A percentile compares a stretch with the other conserved stretches of the same genome.
Conservation (phyloP, 2,888 invertebrate species). For the Bugulina stolonifera region DNA sequence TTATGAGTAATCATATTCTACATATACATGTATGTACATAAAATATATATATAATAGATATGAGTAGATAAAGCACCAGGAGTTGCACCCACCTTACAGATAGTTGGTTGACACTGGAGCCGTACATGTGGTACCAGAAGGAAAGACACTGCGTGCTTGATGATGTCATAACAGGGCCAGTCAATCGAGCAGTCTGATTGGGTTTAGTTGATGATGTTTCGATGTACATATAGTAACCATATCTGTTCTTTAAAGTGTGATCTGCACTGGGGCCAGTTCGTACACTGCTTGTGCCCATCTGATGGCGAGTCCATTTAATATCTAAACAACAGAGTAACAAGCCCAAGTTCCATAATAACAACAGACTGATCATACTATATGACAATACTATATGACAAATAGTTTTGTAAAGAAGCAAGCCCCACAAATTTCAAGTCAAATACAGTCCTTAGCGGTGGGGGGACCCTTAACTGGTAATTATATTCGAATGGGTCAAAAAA, state of each 20-base stretch:
- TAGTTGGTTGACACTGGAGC: slow-evolving; percentile 26
- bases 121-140: slow-evolving; percentile 35
- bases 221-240: slow-evolving; percentile 31
- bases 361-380: no score
- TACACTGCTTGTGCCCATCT: slow-evolving; percentile 37
- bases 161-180: slow-evolving; percentile 32
- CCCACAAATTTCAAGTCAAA: no score
- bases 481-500: no score
- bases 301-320: slow-evolving; percentile 37
- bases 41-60: no score
- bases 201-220: slow-evolving; percentile 26
- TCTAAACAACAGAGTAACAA: slow-evolving; percentile 31
- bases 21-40: no score
- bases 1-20: no score
- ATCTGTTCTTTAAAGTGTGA: slow-evolving; percentile 35
- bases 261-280: slow-evolving; percentile 40
- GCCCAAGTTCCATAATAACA: no score
- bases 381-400: no score
- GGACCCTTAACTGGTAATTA: no score
- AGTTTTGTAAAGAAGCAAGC: no score
- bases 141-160: slow-evolving; percentile 28
- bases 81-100: slow-evolving; percentile 23
- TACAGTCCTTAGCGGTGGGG: no score
- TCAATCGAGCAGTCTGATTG: slow-evolving; percentile 38
- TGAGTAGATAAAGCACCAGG: no score